Conservation (phyloP, 2,888 invertebrate genomes). For the Phytoseiulus persimilis region DNA sequence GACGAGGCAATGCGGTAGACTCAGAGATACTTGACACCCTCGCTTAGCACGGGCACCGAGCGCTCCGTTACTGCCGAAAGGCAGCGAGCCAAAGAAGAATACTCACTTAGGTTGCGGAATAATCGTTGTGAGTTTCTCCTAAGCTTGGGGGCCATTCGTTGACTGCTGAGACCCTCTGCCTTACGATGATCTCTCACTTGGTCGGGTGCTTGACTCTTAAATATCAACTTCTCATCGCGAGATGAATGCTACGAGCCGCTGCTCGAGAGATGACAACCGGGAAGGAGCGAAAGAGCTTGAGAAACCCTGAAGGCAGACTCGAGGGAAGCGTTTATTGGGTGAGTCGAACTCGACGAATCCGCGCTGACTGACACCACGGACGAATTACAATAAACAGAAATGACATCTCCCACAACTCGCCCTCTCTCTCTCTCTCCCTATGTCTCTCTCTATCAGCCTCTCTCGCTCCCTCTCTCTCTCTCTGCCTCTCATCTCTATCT, state of each 20-base stretch:
- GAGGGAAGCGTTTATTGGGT: not conserved
- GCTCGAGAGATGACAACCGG: not conserved
- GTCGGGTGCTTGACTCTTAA: slow-evolving; percentile 5
- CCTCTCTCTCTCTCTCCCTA: not conserved
- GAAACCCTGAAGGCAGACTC: not conserved
- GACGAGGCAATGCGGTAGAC: too few relatives aligned
- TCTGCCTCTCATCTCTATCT: too few relatives aligned
- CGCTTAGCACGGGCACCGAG: too few relatives aligned
- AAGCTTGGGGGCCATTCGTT: not conserved
- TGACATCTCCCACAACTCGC: not conserved
- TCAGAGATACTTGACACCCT: too few relatives aligned
- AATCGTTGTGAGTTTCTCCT: not conserved
- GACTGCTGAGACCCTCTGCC: not conserved
- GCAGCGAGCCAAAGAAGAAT: not conserved
- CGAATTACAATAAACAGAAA: not conserved
- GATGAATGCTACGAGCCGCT: not conserved
- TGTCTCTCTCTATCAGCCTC: not conserved
- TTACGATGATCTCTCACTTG: not conserved
- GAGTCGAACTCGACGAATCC: not conserved
- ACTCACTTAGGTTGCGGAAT: not conserved
- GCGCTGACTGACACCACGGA: not conserved
- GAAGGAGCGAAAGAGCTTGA: not conserved
- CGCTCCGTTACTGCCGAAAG: not conserved
- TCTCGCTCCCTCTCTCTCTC: not conserved
- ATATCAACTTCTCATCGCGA: not conserved